phyloP scores from a whole-genome alignment of 2,888 invertebrate species.

The Xestia xanthographa region DNA sequence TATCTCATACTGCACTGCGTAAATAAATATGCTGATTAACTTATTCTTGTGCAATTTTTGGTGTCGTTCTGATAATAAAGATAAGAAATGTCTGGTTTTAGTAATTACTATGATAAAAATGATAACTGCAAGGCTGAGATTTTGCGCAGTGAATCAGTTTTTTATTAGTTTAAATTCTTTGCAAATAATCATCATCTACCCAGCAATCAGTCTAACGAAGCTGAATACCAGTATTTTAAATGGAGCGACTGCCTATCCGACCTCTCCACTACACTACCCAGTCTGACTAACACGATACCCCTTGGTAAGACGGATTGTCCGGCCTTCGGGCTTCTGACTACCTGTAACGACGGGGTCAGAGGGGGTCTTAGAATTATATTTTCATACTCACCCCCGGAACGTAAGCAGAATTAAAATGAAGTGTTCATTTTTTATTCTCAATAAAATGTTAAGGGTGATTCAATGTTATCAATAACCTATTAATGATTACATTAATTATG shows the following conservation, averaged over 20 bases:
- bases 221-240: not conserved
- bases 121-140: slow-evolving; percentile 15
- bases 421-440: not conserved
- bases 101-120: slow-evolving; percentile 1
- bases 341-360: not conserved
- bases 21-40: slow-evolving; percentile 21
- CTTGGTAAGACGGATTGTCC: not conserved
- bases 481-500: slow-evolving; percentile 6
- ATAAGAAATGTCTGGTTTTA: slow-evolving; percentile 16
- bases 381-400: too few species aligned
- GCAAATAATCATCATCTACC: not conserved
- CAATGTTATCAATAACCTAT: slow-evolving; percentile 25
- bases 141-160: slow-evolving; percentile 20
- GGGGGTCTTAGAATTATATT: not conserved
- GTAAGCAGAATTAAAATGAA: too few species aligned
- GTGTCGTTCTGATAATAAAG: slow-evolving; percentile 22
- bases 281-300: not conserved
- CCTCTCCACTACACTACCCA: not conserved
- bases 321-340: not conserved
- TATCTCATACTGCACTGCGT: slow-evolving; percentile 34
- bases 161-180: not conserved
- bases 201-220: not conserved
- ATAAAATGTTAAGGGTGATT: not conserved
- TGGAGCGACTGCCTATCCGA: not conserved
- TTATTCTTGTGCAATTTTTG: not conserved